These are phyloP conservation scores for Chloroclystis v-ata DNA, from an alignment of 2,888 invertebrate genomes.

Conservation along the genomic window DNA sequence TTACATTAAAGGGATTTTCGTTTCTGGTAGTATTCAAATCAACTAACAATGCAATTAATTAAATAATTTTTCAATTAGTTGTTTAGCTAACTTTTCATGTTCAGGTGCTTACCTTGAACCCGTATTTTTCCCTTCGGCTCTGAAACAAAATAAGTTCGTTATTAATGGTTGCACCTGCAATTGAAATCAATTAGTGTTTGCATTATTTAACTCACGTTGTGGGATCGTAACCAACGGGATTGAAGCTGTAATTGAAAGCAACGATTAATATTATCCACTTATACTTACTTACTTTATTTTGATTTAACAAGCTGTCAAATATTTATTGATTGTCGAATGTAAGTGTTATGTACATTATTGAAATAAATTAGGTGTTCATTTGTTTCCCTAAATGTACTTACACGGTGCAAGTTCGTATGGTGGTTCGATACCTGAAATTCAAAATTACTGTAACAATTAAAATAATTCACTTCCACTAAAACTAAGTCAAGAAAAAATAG, in stretches of 20 bases:
- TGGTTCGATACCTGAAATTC: conserved; percentile 35
- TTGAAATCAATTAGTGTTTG: conserved; percentile 13
- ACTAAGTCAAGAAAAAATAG: no score
- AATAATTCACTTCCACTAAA: no score
- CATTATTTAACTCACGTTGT: conserved; percentile 16
- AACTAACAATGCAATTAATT: no score
- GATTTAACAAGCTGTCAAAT: no score
- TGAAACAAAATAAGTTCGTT: conserved; percentile 9
- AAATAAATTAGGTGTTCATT: no score
- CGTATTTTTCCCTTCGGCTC: conserved; percentile 5
- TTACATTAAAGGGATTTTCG: neutral
- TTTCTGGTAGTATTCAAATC: no score
- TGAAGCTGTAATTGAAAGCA: conserved; percentile 10
- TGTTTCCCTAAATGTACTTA: conserved; percentile 9
- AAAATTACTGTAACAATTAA: neutral
- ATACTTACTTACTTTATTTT: no score
- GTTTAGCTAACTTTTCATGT: no score
- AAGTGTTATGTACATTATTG: no score
- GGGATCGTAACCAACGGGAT: conserved; percentile 4
- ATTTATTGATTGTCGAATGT: no score
- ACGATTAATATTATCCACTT: no score
- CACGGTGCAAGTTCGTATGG: conserved; percentile 26
- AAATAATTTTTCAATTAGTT: no score
- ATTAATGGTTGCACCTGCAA: conserved; percentile 9
- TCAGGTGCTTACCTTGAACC: conserved; percentile 14